Conservation (phyloP, 2,113 vertebrate genomes). For the Phylloscopus trochilus region DNA sequence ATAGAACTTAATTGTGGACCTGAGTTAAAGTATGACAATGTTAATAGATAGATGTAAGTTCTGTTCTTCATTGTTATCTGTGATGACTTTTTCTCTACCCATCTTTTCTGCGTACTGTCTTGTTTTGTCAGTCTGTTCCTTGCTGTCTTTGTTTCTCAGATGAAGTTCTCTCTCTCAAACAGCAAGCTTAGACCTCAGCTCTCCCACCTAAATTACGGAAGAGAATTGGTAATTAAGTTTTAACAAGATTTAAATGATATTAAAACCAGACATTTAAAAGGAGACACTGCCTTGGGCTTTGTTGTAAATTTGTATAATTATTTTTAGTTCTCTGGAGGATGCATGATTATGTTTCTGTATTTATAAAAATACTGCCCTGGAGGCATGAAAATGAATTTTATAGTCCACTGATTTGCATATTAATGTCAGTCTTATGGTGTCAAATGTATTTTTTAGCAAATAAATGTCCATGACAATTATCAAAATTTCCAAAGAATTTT, state of each 20-base stretch:
- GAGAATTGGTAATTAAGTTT: slow-evolving; percentile 83
- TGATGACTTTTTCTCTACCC: slow-evolving; percentile 65
- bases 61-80: slow-evolving; percentile 72
- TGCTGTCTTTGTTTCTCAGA: slow-evolving; percentile 81
- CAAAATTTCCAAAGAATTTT: slow-evolving; percentile 35
- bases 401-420: slow-evolving; percentile 77
- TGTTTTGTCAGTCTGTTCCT: slow-evolving; percentile 74
- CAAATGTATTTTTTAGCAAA: slow-evolving; percentile 63
- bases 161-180: slow-evolving; percentile 85
- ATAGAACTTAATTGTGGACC: not conserved
- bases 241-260: slow-evolving; percentile 85
- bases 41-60: not conserved
- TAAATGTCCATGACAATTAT: slow-evolving; percentile 52
- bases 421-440: slow-evolving; percentile 66
- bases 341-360: slow-evolving; percentile 82
- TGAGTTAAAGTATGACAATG: not conserved
- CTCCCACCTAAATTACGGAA: slow-evolving; percentile 83
- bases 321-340: slow-evolving; percentile 81
- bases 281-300: slow-evolving; percentile 81
- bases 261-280: slow-evolving; percentile 81
- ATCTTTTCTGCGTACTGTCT: slow-evolving; percentile 74
- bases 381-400: slow-evolving; percentile 78
- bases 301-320: slow-evolving; percentile 82
- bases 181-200: slow-evolving; percentile 84
- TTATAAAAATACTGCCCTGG: slow-evolving; percentile 81